Evolutionary conservation across 2,113 vertebrate species (phyloP).

Genomic region (Gambusia affinis): DNA sequence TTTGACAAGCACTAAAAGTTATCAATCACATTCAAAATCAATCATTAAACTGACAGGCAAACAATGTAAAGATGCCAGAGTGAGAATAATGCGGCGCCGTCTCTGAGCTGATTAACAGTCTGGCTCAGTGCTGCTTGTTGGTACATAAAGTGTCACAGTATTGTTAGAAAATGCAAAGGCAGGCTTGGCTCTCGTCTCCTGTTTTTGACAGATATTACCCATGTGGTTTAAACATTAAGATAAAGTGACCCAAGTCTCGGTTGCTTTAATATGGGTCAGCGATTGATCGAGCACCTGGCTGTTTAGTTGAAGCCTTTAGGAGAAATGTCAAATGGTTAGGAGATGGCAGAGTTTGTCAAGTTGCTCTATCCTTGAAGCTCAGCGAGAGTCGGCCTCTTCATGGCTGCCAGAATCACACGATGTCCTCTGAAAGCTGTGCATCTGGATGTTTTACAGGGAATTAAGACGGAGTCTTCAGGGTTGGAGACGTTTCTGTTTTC

Average conservation of each 20-base stretch:
- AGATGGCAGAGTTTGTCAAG: constrained; percentile 14
- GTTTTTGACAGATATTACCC: constrained; percentile 5
- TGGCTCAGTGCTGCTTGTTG: constrained; percentile 1
- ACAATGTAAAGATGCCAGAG: constrained; percentile 48
- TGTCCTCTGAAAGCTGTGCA: constrained; percentile 17
- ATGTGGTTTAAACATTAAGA: background rate
- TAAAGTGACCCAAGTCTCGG: background rate
- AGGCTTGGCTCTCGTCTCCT: background rate
- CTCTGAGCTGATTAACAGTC: constrained; percentile 56
- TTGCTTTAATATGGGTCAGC: background rate
- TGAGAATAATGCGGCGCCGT: constrained; percentile 47
- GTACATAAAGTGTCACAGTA: constrained; percentile 33
- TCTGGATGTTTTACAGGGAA: constrained; percentile 15
- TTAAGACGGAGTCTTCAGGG: constrained; percentile 29
- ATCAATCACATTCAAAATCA: constrained; percentile 34
- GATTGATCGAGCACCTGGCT: background rate
- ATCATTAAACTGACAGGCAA: constrained; percentile 56
- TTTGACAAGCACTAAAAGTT: constrained; percentile 52
- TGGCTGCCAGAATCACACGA: constrained; percentile 10
- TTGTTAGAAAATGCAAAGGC: constrained; percentile 13
- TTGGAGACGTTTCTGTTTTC: constrained; percentile 22
- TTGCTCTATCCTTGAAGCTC: constrained; percentile 15
- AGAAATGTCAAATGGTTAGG: constrained; percentile 8
- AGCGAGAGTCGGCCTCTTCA: background rate
- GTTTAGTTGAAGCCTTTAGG: background rate